Evolutionary conservation across 2,888 invertebrate genomes (phyloP), one percentile per base, ranked within the genome.

Genomic region (Meandrusa payeni): DNA sequence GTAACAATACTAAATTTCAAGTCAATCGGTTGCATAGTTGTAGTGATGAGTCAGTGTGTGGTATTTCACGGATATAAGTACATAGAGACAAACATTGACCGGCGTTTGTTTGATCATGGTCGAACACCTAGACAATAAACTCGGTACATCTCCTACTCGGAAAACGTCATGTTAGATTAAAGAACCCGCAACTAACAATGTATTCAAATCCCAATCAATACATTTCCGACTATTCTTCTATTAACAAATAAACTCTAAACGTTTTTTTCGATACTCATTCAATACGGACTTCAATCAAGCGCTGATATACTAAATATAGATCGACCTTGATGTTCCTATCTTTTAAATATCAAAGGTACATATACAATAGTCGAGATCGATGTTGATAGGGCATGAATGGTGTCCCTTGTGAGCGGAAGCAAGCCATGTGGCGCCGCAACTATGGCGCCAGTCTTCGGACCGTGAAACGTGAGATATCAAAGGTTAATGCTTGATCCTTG

Each of bases 401-500:
- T 62, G 51, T 48, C 52, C 72, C 54, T 75, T 77, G 70, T 77
- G 55, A 59, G 61, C 59, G 60, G 64, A 59, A 60, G 57, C 54
- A 52, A 54, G 61, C 64, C 70, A 71, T 69, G 62, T 74, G 74
- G 76, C 71, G 71, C 66, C 64, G 55, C 52, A 32, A 41, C 52
- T 36, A 27, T 46, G 82, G 74, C 78, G 75, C 73, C 76, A 57
- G 52, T 57, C 55, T 49, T 45, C 56, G 78, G n/a, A 56, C 85
- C 81, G 61, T 81, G 80, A 80, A 71, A 65, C 69, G 63, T 60
- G 64, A 64, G 61, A 69, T 66, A 68, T 55, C 55, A 57, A 65
- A 73, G 77, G 74, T 75, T 76, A 77, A 71, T 77, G 75, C 77
- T 68, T 64, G 52, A 61, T 61, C 60, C 67, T 60, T 73, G 77